Percentiles rank a stretch among this genome's conserved stretches.
phyloP scores from a whole-genome alignment of 2,888 invertebrate genomes.

The Notodonta ziczac region DNA sequence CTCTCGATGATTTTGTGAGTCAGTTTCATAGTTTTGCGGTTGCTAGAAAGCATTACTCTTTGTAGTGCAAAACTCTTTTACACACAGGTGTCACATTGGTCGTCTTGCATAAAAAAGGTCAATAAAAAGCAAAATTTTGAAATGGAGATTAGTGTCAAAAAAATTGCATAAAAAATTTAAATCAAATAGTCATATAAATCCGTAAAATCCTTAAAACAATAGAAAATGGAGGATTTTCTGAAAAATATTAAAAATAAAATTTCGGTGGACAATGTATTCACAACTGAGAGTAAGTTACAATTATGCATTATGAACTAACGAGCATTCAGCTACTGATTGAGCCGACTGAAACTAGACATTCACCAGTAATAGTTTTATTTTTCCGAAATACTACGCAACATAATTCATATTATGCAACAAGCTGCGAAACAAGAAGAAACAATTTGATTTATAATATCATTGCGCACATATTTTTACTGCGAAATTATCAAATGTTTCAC shows the following conservation, averaged over 20 bases:
- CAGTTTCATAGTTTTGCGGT: no score
- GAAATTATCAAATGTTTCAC: no score
- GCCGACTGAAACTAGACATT: no score
- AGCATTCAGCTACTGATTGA: no score
- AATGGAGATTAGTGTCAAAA: neutral
- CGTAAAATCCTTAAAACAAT: neutral
- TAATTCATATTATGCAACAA: no score
- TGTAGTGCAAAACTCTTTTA: neutral
- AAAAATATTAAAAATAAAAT: constrained; percentile 55
- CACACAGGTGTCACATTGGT: neutral
- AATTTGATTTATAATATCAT: no score
- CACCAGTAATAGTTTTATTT: no score
- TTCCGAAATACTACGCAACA: no score
- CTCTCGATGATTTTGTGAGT: no score
- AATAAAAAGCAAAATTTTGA: neutral
- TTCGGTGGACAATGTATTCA: constrained; percentile 46
- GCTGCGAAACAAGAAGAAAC: no score
- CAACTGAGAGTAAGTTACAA: constrained; percentile 49
- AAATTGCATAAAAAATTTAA: neutral
- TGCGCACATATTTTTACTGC: no score
- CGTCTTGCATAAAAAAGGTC: neutral
- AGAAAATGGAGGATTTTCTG: constrained; percentile 61
- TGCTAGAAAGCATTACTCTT: no score
- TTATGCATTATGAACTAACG: neutral
- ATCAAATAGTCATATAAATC: neutral